Evolutionary conservation across 2,888 invertebrate species (phyloP).

Genomic region (Rambutsinella grinnellia): DNA sequence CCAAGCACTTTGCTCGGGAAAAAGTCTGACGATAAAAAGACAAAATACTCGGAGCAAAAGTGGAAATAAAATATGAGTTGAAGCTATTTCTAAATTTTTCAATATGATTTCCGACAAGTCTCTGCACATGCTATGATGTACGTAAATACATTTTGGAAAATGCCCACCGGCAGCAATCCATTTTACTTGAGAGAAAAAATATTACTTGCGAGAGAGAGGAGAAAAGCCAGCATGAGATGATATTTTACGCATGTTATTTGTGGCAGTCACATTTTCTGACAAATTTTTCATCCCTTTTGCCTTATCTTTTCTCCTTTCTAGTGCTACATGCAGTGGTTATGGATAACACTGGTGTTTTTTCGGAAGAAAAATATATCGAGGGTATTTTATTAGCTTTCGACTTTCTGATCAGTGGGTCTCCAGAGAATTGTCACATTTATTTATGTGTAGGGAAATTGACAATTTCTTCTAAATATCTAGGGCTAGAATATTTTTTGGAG

Average conservation of each 20-base stretch:
- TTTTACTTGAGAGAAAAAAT: slow-evolving; percentile 23
- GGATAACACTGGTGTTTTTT: too few species aligned
- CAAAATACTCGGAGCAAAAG: too few species aligned
- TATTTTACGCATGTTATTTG: slow-evolving; percentile 38
- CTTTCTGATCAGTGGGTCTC: slow-evolving; percentile 35
- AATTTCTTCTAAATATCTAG: too few species aligned
- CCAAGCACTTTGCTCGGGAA: too few species aligned
- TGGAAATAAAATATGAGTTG: slow-evolving; percentile 27
- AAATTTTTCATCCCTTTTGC: slow-evolving; percentile 31
- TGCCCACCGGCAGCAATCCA: slow-evolving; percentile 45
- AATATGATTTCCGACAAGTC: slow-evolving; percentile 39
- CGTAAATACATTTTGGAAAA: slow-evolving; percentile 1
- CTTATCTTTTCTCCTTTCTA: slow-evolving; percentile 32
- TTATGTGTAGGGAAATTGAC: too few species aligned
- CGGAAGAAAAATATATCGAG: slow-evolving; percentile 1
- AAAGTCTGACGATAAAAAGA: too few species aligned
- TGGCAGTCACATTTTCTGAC: slow-evolving; percentile 40
- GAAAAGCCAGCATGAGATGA: slow-evolving; percentile 14
- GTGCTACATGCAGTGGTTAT: too few species aligned
- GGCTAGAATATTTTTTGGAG: too few species aligned
- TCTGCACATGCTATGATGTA: slow-evolving; percentile 1
- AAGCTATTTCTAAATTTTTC: slow-evolving; percentile 40
- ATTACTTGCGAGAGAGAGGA: not conserved
- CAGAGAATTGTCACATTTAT: too few species aligned
- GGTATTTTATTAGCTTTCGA: slow-evolving; percentile 10